Percentiles rank a stretch among this genome's conserved stretches.
Conservation (phyloP, 2,888 invertebrate genomes). For the Drosophila neoperkinsi region DNA sequence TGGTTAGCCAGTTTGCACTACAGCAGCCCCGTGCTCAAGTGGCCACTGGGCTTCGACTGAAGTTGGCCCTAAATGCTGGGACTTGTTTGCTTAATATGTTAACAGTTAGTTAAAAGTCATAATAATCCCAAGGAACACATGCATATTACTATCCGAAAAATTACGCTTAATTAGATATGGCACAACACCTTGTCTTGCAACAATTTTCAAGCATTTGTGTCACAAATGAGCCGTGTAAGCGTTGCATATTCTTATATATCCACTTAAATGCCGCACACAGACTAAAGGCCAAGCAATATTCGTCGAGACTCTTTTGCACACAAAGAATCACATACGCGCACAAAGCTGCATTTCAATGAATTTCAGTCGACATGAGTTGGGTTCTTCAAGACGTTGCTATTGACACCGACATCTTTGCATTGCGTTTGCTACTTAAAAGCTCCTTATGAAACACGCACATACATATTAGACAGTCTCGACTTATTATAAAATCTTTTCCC, state of each 20-base stretch:
- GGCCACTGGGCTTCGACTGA: conserved; percentile 24
- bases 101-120: conserved; percentile 25
- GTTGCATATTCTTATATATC: conserved; percentile 13
- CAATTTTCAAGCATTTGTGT: background rate
- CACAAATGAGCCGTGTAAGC: conserved; percentile 7
- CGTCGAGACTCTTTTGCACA: background rate
- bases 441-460: conserved; percentile 3
- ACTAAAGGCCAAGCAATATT: conserved; percentile 28
- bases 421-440: conserved; percentile 27
- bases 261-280: conserved; percentile 35
- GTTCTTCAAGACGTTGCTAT: conserved; percentile 13
- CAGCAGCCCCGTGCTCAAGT: conserved; percentile 47
- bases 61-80: conserved; percentile 32
- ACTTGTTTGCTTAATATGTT: conserved; percentile 34
- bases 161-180: background rate
- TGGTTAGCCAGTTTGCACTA: conserved; percentile 44
- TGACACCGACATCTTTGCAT: conserved; percentile 24
- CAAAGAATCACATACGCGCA: background rate
- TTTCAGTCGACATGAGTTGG: background rate
- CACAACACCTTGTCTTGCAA: background rate
- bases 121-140: conserved; percentile 14
- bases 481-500: conserved; percentile 57
- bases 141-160: conserved; percentile 19
- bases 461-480: conserved; percentile 19
- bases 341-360: conserved; percentile 19